Evolutionary conservation across 2,888 invertebrate genomes (phyloP).

Genomic region (Eurytoma adleriae): DNA sequence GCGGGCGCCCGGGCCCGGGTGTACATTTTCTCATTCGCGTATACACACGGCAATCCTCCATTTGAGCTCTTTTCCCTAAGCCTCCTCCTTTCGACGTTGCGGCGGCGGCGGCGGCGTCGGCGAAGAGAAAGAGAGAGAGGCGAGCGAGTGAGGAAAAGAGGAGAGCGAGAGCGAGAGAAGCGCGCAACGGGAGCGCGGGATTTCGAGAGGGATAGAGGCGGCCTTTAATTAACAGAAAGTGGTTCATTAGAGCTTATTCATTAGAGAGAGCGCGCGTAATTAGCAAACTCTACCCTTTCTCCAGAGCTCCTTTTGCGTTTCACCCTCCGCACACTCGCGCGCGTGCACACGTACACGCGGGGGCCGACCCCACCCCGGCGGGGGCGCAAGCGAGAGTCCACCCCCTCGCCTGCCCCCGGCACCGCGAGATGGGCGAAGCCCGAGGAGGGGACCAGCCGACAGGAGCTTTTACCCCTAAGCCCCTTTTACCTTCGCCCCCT

Average conservation of each 20-base stretch:
- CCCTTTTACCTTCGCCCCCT: conserved; percentile 53
- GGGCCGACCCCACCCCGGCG: background rate
- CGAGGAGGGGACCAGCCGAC: conserved; percentile 32
- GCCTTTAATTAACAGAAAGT: conserved; percentile 94
- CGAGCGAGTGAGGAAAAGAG: conserved; percentile 33
- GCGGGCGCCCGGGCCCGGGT: conserved; percentile 46
- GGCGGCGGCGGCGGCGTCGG: conserved; percentile 18
- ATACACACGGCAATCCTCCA: conserved; percentile 65
- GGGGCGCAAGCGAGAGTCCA: conserved; percentile 6
- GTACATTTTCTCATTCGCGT: conserved; percentile 58
- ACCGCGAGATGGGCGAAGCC: conserved; percentile 12
- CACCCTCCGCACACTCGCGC: conserved; percentile 63
- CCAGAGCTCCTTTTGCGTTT: conserved; percentile 70
- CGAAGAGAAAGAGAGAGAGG: conserved; percentile 37
- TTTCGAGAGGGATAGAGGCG: conserved; percentile 74
- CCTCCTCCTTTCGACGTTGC: conserved; percentile 65
- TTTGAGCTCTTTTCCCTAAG: conserved; percentile 70
- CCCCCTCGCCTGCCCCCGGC: conserved; percentile 11
- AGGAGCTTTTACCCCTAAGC: conserved; percentile 65
- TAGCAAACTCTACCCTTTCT: conserved; percentile 85
- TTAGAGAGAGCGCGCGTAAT: conserved; percentile 90
- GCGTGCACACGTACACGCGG: background rate
- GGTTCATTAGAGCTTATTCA: conserved; percentile 94
- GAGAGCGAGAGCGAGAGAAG: conserved; percentile 42
- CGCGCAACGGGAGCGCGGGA: conserved; percentile 54